A percentile compares a stretch with the other conserved stretches of the same genome.
Evolutionary conservation across 2,888 invertebrate genomes (phyloP).

Genomic region (Saturnia pavonia): DNA sequence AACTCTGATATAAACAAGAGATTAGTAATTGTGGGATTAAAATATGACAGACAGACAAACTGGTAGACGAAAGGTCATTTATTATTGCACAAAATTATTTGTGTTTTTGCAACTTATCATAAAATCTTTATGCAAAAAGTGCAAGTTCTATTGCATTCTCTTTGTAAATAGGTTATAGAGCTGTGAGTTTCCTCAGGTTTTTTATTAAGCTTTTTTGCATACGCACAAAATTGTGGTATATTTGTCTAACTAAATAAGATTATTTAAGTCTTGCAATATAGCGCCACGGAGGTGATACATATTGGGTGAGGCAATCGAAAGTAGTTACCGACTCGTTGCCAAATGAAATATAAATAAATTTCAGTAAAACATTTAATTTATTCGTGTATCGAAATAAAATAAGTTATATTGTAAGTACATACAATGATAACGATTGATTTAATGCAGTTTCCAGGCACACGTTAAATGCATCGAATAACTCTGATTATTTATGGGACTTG

Average conservation of each 20-base stretch:
- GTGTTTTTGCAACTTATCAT: not conserved
- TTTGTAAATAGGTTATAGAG: not conserved
- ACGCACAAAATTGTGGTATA: not conserved
- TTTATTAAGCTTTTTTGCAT: not conserved
- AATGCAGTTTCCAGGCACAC: not conserved
- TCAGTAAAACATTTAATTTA: not conserved
- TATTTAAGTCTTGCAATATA: not conserved
- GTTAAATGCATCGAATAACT: not conserved
- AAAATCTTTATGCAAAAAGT: not conserved
- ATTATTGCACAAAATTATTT: not conserved
- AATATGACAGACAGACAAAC: constrained; percentile 14
- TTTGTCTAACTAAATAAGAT: not conserved
- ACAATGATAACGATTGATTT: not conserved
- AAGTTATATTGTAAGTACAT: not conserved
- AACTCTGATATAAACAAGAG: constrained; percentile 9
- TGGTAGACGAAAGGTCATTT: not conserved
- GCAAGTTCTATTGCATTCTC: not conserved
- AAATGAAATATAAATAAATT: constrained; percentile 1
- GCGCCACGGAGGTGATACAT: not conserved
- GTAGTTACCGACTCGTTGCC: not conserved
- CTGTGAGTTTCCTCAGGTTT: not conserved
- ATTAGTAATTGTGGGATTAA: constrained; percentile 4
- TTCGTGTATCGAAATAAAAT: not conserved
- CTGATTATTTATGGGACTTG: too few relatives aligned
- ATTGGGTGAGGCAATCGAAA: not conserved